Percentiles rank a stretch among this genome's conserved stretches.
These are phyloP conservation scores for Erpetoichthys calabaricus DNA, from an alignment of 2,797 vertebrate genomes.

Conservation along the genomic window DNA sequence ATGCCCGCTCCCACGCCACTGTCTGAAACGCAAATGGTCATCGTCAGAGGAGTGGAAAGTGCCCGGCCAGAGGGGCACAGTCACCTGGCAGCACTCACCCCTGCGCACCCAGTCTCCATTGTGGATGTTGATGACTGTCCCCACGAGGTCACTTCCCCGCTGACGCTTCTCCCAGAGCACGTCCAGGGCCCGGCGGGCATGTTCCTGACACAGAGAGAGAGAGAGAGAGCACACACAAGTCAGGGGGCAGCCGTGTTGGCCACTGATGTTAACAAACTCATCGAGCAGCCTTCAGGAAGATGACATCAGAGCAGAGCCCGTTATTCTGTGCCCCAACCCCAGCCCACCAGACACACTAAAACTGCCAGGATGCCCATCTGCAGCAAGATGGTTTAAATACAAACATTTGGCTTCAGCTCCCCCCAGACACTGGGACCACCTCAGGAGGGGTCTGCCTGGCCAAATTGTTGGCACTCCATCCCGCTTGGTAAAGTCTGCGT, in stretches of 20 bases:
- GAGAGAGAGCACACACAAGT: neutral
- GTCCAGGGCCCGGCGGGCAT: conserved; percentile 59
- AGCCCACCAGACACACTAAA: neutral
- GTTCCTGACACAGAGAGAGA: conserved; percentile 29
- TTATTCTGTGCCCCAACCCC: neutral
- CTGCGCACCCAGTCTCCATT: conserved; percentile 65
- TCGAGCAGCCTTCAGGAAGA: neutral
- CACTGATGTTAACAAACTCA: neutral
- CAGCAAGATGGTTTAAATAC: too few relatives aligned
- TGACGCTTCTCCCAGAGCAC: conserved; percentile 66
- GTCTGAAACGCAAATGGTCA: conserved; percentile 32
- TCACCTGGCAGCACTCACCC: conserved; percentile 32
- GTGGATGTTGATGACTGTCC: conserved; percentile 69
- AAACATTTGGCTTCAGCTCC: neutral
- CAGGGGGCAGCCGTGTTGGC: neutral
- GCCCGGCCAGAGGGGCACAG: neutral
- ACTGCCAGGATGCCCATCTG: neutral
- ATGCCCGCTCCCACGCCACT: conserved; percentile 68
- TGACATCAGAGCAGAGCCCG: neutral
- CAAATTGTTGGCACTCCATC: too few relatives aligned
- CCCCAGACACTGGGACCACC: too few relatives aligned
- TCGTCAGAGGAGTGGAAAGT: neutral
- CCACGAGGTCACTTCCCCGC: conserved; percentile 61
- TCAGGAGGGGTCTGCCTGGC: too few relatives aligned
- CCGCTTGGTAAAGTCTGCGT: too few relatives aligned